Evolutionary conservation across 2,888 invertebrate species (phyloP), one percentile per base, ranked within the genome.

Genomic region (Oscheius onirici): DNA sequence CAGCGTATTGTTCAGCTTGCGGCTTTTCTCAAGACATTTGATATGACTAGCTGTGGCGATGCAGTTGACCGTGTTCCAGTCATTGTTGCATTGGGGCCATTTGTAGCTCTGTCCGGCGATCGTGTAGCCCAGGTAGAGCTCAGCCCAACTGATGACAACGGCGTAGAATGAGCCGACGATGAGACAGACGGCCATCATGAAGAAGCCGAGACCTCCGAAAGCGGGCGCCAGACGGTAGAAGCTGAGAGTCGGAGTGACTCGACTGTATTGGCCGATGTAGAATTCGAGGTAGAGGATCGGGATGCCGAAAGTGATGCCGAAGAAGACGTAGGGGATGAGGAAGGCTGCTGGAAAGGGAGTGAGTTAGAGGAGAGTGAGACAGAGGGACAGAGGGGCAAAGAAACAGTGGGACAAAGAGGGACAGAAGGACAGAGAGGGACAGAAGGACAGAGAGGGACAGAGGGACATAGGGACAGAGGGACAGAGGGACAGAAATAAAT

Each of bases 131-230:
- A 80, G 63, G 74, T 84, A 85, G 22, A 85, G 55, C 46, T 75
- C 67, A 17, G 75, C 69, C 85, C 83, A 85, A 5, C 79, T 77
- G 43, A 85, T 77, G 69, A 85, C 79, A 26, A 82, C 70, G 55
- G 83, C 83, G 77, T 82, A 84, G 73, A 81, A 85, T 52, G 83
- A 66, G 22, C 74, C 72, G 46, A 83, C 75, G 20, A 55, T 90
- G 90, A 95, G 95, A 80, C 95, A 95, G 88, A 95, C 93, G 88
- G 95, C 92, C 77, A 95, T 95, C 72, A 95, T 94, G 17, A 41
- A 17, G 20, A 13, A 20, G 11, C 52, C 63, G n/a, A 63, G 1
- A 5, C 51, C 63, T 0, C 34, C 34, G 34, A 66, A 66, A 15
- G 66, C 66, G 3, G 66, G 66, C 8, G 66, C 66, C 24, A 51